These are phyloP conservation scores for Chelidonichthys spinosus DNA, from an alignment of 2,797 vertebrate genomes.

Conservation along the genomic window DNA sequence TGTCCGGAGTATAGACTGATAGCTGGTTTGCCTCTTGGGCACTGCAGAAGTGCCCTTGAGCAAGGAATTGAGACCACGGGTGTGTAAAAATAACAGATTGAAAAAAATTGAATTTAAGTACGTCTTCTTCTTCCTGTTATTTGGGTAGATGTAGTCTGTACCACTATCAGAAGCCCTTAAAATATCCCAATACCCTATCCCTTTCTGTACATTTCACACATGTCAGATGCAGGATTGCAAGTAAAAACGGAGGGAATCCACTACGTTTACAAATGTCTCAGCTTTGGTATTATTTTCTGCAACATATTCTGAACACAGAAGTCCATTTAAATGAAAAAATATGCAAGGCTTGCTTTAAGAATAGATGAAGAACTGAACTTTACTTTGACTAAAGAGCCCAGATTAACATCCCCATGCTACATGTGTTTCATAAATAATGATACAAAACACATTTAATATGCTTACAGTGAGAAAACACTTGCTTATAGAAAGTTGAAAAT, in stretches of 20 bases:
- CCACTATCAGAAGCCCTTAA: not conserved
- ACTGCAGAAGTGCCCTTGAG: no score
- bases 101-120: no score
- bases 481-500: constrained; percentile 13
- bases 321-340: constrained; percentile 23
- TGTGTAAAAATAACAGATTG: not conserved
- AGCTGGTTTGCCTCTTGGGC: no score
- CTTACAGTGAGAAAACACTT: not conserved
- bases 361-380: constrained; percentile 53
- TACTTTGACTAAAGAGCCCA: constrained; percentile 37
- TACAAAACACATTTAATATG: constrained; percentile 22
- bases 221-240: constrained; percentile 4
- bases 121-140: not conserved
- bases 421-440: constrained; percentile 38
- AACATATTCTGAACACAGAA: constrained; percentile 5
- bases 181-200: not conserved
- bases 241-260: constrained; percentile 14
- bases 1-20: no score
- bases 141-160: not conserved
- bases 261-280: constrained; percentile 16
- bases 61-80: no score
- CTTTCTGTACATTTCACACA: not conserved
- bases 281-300: constrained; percentile 32
- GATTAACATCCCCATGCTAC: constrained; percentile 34
- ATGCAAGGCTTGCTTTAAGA: constrained; percentile 17